These are phyloP conservation scores for Crotalus horridus DNA, from an alignment of 2,113 vertebrate genomes.

Conservation along the genomic window DNA sequence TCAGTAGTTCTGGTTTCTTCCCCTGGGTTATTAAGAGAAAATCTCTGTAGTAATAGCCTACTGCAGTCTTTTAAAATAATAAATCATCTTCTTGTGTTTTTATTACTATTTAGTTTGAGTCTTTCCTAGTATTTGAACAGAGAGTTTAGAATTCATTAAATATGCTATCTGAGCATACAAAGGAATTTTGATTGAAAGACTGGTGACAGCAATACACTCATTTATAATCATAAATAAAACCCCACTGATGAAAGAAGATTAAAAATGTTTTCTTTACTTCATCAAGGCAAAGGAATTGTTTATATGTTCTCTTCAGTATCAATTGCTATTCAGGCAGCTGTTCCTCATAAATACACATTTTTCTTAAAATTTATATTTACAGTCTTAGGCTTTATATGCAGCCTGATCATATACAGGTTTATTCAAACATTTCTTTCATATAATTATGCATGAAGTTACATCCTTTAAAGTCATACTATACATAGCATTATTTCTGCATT, in stretches of 20 bases:
- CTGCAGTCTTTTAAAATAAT: constrained; percentile 42
- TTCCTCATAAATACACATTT: background rate
- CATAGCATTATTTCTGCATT: background rate
- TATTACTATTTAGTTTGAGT: constrained; percentile 7
- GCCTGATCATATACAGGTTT: background rate
- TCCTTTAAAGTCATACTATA: background rate
- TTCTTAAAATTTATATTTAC: background rate
- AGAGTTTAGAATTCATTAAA: background rate
- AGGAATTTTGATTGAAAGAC: background rate
- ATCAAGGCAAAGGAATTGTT: background rate
- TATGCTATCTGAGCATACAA: background rate
- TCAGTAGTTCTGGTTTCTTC: constrained; percentile 27
- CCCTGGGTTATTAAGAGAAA: constrained; percentile 35
- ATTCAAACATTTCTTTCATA: background rate
- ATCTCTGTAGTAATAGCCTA: constrained; percentile 39
- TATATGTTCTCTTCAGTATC: background rate
- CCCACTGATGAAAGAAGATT: background rate
- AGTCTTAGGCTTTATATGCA: background rate
- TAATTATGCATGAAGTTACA: background rate
- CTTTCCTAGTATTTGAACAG: constrained; percentile 1
- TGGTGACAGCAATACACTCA: background rate
- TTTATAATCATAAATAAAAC: background rate
- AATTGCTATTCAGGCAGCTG: background rate
- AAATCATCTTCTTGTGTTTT: constrained; percentile 26
- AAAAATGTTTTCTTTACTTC: background rate